A percentile compares a stretch with the other conserved stretches of the same genome.
Conservation (phyloP, 2,888 invertebrate species). For the Xestia sexstrigata region DNA sequence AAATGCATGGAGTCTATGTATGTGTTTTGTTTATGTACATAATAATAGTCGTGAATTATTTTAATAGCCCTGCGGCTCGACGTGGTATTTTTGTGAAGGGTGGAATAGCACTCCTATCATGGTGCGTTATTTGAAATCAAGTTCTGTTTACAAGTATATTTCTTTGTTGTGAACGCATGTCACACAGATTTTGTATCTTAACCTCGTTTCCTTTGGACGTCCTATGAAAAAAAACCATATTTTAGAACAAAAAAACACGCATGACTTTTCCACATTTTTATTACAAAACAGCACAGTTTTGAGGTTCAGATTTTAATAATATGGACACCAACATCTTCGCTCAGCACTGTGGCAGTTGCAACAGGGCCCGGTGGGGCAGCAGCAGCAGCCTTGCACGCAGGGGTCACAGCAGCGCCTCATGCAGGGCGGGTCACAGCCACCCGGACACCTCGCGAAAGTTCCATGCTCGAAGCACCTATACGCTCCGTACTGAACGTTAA, state of each 20-base stretch:
- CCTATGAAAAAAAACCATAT: neutral
- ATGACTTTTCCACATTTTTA: constrained; percentile 3
- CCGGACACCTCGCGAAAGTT: constrained; percentile 5
- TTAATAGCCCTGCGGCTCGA: neutral
- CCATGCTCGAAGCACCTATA: constrained; percentile 10
- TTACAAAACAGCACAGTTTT: constrained; percentile 8
- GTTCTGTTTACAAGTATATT: neutral
- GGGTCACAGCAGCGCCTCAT: constrained; percentile 8
- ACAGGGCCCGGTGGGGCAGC: neutral
- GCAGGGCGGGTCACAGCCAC: constrained; percentile 7
- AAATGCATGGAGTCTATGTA: neutral
- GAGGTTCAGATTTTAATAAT: neutral
- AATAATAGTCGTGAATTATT: neutral
- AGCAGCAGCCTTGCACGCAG: neutral
- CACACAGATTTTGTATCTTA: neutral
- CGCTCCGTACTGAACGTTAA: constrained; percentile 6
- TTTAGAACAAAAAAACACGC: neutral
- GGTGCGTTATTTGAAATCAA: neutral
- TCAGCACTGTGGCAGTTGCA: constrained; percentile 8
- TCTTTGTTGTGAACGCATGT: neutral
- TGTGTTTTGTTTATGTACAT: no score
- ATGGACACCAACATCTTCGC: constrained; percentile 12
- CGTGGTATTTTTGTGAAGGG: neutral
- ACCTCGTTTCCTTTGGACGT: neutral
- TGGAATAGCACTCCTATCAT: neutral